Conservation (phyloP, 2,888 invertebrate species). For the Nomada hirtipes region DNA sequence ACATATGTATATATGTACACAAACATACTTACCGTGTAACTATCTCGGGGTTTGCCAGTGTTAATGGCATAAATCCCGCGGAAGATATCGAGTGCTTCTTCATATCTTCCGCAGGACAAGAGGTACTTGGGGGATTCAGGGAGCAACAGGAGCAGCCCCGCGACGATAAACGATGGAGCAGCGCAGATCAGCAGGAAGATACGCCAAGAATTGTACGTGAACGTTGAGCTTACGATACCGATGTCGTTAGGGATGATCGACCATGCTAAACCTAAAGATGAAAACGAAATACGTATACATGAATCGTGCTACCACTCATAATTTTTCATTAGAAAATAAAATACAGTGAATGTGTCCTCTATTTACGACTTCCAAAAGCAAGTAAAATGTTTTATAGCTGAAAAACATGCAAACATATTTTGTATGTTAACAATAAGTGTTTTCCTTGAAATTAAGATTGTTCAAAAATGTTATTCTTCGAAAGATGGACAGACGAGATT, state of each 20-base stretch:
- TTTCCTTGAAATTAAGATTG: too few relatives aligned
- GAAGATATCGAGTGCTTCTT: slow-evolving; percentile 93
- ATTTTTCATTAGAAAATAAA: too few relatives aligned
- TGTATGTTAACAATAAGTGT: too few relatives aligned
- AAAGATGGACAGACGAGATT: too few relatives aligned
- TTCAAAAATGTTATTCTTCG: too few relatives aligned
- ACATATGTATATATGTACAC: too few relatives aligned
- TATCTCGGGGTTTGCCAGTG: slow-evolving; percentile 90
- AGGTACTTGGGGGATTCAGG: slow-evolving; percentile 97
- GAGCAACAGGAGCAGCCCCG: slow-evolving; percentile 91
- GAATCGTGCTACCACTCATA: too few relatives aligned
- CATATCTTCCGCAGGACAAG: slow-evolving; percentile 91
- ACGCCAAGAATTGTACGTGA: slow-evolving; percentile 96
- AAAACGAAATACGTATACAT: not conserved
- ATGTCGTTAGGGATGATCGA: slow-evolving; percentile 87
- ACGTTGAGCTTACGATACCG: slow-evolving; percentile 88
- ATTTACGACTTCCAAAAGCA: too few relatives aligned
- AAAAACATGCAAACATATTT: too few relatives aligned
- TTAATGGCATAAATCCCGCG: slow-evolving; percentile 92
- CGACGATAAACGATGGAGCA: slow-evolving; percentile 94
- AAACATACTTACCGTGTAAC: slow-evolving; percentile 89
- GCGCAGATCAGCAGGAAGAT: slow-evolving; percentile 95
- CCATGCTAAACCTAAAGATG: slow-evolving; percentile 86
- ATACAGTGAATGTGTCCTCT: too few relatives aligned
- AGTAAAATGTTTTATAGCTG: too few relatives aligned